Percentiles rank a stretch among this genome's conserved stretches.
These are phyloP conservation scores for Cryptoprocta ferox DNA, from an alignment of 2,797 vertebrate species.

Conservation along the genomic window DNA sequence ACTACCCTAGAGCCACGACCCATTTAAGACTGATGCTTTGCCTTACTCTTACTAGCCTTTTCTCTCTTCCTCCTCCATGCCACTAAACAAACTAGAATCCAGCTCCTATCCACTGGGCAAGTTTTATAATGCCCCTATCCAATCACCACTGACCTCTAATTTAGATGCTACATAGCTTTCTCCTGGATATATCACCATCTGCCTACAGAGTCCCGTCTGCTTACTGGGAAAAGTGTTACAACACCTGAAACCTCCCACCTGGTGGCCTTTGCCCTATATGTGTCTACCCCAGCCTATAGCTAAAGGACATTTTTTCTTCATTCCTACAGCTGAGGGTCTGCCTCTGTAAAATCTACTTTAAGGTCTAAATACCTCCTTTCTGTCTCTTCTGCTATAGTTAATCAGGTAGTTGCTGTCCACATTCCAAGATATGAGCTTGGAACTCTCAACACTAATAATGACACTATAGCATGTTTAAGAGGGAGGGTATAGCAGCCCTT, in stretches of 20 bases:
- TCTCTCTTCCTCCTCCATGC: not conserved
- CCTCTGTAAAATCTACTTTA: not conserved
- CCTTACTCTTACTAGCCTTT: not conserved
- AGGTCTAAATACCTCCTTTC: not conserved
- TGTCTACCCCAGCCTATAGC: not conserved
- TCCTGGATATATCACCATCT: not conserved
- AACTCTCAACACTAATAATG: not conserved
- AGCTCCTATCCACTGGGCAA: not conserved
- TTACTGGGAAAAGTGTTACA: not conserved
- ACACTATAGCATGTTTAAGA: not conserved
- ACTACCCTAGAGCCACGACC: not conserved
- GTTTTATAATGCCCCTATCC: not conserved
- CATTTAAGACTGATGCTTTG: not conserved
- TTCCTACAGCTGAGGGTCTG: not conserved
- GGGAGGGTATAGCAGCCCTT: not conserved
- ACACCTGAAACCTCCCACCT: not conserved
- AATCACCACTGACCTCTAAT: not conserved
- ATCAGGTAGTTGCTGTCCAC: not conserved
- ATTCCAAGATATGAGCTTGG: not conserved
- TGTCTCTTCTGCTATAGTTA: not conserved
- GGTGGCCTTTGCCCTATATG: not conserved
- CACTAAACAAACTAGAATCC: not conserved
- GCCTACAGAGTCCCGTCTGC: not conserved
- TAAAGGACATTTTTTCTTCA: not conserved
- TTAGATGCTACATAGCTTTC: not conserved